Percentiles rank a stretch among this genome's conserved stretches.
Conservation (phyloP, 2,888 invertebrate species). For the Oxystoma pomonae region DNA sequence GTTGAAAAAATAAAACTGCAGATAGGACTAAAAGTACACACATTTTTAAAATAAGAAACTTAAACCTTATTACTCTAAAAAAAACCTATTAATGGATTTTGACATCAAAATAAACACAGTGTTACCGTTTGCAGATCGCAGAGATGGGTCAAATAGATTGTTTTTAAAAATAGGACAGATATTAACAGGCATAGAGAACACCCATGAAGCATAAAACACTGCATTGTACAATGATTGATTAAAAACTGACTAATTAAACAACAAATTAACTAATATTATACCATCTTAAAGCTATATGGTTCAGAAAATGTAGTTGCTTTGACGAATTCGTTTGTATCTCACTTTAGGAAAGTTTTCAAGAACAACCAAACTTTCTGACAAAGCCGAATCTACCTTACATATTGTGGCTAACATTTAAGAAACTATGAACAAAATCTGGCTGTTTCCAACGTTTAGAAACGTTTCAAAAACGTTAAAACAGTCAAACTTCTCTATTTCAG, state of each 20-base stretch:
- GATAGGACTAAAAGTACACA: background rate
- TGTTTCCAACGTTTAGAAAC: too few relatives aligned
- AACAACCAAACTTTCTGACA: background rate
- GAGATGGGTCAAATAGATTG: background rate
- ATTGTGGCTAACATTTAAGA: background rate
- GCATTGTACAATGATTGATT: constrained; percentile 22
- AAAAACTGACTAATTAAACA: constrained; percentile 25
- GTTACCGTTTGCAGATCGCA: background rate
- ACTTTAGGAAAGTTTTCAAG: background rate
- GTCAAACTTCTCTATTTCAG: background rate
- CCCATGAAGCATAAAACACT: constrained; percentile 26
- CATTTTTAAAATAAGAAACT: background rate
- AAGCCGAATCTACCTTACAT: background rate
- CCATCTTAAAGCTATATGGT: background rate
- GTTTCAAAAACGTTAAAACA: too few relatives aligned
- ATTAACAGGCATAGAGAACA: constrained; percentile 8
- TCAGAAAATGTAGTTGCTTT: background rate
- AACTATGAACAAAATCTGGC: background rate
- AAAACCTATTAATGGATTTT: background rate
- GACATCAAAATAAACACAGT: background rate
- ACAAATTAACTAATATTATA: constrained; percentile 10
- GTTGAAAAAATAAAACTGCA: background rate
- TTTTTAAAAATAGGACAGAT: background rate
- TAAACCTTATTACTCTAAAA: background rate
- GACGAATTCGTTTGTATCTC: too few relatives aligned